Evolutionary conservation across 2,888 invertebrate genomes (phyloP).

Genomic region (Caenorhabditis sp.): DNA sequence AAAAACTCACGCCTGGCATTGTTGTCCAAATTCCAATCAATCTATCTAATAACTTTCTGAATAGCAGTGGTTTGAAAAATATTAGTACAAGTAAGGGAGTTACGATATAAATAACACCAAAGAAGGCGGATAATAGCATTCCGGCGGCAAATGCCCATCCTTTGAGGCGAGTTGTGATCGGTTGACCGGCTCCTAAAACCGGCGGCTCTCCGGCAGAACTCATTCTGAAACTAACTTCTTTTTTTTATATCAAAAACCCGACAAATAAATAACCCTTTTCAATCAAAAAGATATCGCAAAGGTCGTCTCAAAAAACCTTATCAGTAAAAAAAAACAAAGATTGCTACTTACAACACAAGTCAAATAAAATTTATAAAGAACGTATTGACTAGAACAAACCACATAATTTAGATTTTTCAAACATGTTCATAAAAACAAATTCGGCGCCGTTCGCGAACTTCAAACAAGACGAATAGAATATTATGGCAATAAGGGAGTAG

Average conservation of each 20-base stretch:
- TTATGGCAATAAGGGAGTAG: constrained; percentile 47
- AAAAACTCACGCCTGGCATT: constrained; percentile 63
- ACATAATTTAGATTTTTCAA: constrained; percentile 25
- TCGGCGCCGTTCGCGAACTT: constrained; percentile 57
- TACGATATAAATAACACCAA: constrained; percentile 66
- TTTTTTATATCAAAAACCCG: neutral
- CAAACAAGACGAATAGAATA: constrained; percentile 53
- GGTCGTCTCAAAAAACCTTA: neutral
- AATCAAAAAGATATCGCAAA: neutral
- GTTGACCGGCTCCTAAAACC: constrained; percentile 50
- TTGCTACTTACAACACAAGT: neutral
- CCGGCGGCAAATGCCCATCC: constrained; percentile 55
- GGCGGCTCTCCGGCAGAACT: constrained; percentile 55
- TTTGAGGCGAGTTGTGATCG: constrained; percentile 46
- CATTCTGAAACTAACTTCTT: constrained; percentile 15
- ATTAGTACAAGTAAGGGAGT: constrained; percentile 63
- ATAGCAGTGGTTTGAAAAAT: constrained; percentile 49
- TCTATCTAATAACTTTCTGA: constrained; percentile 51
- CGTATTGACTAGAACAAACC: neutral
- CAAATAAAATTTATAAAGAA: neutral
- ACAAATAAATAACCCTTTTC: neutral
- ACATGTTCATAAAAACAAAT: constrained; percentile 61
- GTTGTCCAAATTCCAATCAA: constrained; percentile 68
- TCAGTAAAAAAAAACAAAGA: neutral
- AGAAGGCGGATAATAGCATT: constrained; percentile 62